Percentiles rank a stretch among this genome's conserved stretches.
phyloP scores from a whole-genome alignment of 2,113 vertebrate genomes.

The Catharus fuscescens region DNA sequence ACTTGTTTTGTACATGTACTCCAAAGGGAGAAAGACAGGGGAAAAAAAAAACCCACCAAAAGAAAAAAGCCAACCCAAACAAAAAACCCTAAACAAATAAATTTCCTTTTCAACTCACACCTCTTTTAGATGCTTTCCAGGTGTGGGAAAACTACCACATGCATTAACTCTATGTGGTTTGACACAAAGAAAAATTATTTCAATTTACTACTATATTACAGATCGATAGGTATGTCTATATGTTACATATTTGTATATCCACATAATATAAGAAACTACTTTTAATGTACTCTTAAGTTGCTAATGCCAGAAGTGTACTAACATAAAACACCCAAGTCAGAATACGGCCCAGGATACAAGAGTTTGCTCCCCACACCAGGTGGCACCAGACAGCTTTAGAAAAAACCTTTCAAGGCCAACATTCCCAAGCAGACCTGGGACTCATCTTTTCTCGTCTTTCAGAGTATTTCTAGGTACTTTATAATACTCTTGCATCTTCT shows the following conservation, averaged over 20 bases:
- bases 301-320: neutral
- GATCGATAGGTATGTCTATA: neutral
- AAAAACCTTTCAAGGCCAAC: neutral
- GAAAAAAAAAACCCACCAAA: neutral
- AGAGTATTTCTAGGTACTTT: conserved; percentile 15
- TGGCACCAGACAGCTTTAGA: conserved; percentile 40
- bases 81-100: neutral
- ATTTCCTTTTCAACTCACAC: neutral
- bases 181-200: neutral
- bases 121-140: neutral
- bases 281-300: neutral
- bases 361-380: conserved; percentile 44
- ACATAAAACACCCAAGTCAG: neutral
- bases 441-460: neutral
- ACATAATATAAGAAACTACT: neutral
- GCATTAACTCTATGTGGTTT: neutral
- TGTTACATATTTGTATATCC: neutral
- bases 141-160: neutral
- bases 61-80: neutral
- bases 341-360: neutral
- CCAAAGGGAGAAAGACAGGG: neutral
- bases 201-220: neutral
- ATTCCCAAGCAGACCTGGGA: neutral
- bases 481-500: conserved; percentile 12
- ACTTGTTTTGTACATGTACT: neutral